A percentile compares a stretch with the other conserved stretches of the same genome.
Conservation (phyloP, 2,888 invertebrate species). For the Drosophila paramelanica region DNA sequence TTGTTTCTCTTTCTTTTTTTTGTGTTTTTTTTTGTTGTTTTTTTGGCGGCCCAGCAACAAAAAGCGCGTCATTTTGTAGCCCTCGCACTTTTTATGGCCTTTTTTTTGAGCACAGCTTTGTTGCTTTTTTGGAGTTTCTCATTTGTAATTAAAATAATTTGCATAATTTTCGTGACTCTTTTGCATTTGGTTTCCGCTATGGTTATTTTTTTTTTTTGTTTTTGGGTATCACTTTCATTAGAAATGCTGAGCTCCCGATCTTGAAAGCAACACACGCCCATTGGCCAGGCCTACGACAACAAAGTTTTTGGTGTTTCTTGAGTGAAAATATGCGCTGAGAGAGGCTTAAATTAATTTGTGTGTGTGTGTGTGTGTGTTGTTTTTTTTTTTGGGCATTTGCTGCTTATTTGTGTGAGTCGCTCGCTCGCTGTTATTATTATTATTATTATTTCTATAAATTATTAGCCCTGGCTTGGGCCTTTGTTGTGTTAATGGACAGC, state of each 20-base stretch:
- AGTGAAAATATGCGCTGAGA: constrained; percentile 43
- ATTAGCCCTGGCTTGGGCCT: constrained; percentile 41
- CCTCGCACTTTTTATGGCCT: constrained; percentile 69
- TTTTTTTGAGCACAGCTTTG: constrained; percentile 3
- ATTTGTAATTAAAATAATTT: constrained; percentile 79
- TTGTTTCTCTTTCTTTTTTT: constrained; percentile 20
- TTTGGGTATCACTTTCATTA: constrained; percentile 81
- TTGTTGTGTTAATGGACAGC: constrained; percentile 70
- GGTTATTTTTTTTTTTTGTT: constrained; percentile 13
- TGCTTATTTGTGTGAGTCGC: constrained; percentile 22
- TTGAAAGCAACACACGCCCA: neutral
- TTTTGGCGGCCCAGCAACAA: constrained; percentile 32
- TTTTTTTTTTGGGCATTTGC: constrained; percentile 27
- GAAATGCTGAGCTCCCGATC: constrained; percentile 52
- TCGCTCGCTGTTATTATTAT: constrained; percentile 26
- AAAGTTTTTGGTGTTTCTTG: constrained; percentile 58
- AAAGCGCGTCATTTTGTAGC: constrained; percentile 30
- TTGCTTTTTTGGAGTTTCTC: constrained; percentile 55
- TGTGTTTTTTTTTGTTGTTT: too few species aligned
- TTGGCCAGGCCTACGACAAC: constrained; percentile 71
- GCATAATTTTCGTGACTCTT: constrained; percentile 76
- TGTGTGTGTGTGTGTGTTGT: neutral
- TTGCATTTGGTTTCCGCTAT: constrained; percentile 52
- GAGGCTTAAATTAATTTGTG: too few species aligned
- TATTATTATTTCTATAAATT: constrained; percentile 47